These are phyloP conservation scores for Ectropis grisescens DNA, from an alignment of 1,140 invertebrate species.

Conservation along the genomic window DNA sequence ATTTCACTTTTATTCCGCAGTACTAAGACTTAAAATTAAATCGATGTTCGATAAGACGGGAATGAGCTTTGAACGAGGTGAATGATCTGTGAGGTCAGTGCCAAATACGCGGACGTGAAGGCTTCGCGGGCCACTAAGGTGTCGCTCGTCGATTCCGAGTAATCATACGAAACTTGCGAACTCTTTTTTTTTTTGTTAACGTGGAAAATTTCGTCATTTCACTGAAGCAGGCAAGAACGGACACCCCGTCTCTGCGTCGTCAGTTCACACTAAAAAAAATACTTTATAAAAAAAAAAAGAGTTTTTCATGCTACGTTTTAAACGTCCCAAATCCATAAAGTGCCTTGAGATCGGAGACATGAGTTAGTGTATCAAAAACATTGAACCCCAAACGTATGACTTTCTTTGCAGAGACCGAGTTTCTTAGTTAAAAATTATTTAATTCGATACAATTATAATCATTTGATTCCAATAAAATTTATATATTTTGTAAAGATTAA, in stretches of 20 bases:
- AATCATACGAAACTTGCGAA: slow-evolving; percentile 11
- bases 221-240: too few species aligned
- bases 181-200: slow-evolving; percentile 3
- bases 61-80: slow-evolving; percentile 17
- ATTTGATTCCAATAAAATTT: too few species aligned
- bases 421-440: too few species aligned
- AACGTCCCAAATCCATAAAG: slow-evolving; percentile 34
- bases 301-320: slow-evolving; percentile 51
- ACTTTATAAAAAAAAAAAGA: too few species aligned
- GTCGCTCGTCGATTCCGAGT: slow-evolving; percentile 19
- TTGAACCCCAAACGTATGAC: slow-evolving; percentile 26
- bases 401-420: slow-evolving; percentile 12
- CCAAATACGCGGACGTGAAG: slow-evolving; percentile 45
- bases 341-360: slow-evolving; percentile 35
- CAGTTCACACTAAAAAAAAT: too few species aligned
- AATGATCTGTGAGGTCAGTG: slow-evolving; percentile 54
- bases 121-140: slow-evolving; percentile 39
- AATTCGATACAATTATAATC: too few species aligned
- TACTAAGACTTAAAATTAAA: too few species aligned
- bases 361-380: slow-evolving; percentile 54
- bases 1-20: too few species aligned
- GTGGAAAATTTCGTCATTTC: too few species aligned
- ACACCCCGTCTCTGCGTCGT: too few species aligned
- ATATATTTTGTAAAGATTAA: background rate
- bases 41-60: too few species aligned